Evolutionary conservation across 2,888 invertebrate species (phyloP), one percentile per base, ranked within the genome.

Genomic region (Glyphotaelius pellucidus): DNA sequence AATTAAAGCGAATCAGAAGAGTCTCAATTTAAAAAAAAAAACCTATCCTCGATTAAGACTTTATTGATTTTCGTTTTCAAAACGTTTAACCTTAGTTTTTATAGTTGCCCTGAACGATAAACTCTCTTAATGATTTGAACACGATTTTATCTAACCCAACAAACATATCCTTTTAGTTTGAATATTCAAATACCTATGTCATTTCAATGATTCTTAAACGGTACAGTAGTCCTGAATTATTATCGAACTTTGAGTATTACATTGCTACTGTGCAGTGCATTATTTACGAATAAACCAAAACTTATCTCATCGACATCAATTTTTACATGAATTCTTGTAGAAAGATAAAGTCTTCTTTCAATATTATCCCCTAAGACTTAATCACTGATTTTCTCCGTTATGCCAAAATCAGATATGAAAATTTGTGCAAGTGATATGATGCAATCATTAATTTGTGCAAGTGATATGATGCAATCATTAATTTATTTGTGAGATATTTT

Each of bases 81-180:
- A 83, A 32, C 83, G 83, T 32, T 83, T 83, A 32, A 83, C 7
- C 83, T 31, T 30, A 31, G 83, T 31, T 19, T 83, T 83, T 83
- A 83, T 83, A 19, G 32, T 32, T 32, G 31, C 25, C 19, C 35
- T 83, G 83, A 19, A 25, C 83, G 19, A 83, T 83, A 83, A 83
- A 83, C 31, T 83, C 32, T 83, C 11, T 3, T 83, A 32, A 83
- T 83, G 31, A 83, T 32, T 83, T 32, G 25, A 19, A 83, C 83
- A 31, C 19, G 83, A 83, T 83, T 83, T 30, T 83, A 83, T 83
- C 83, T 30, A 83, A 35, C 25, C 35, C 35, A 83, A 83, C 35
- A 83, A 83, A 83, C 35, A 83, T 35, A 19, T 83, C 83, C 32
- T 83, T 31, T 83, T 83, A 35, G 30, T 83, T 31, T 32, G 19